Evolutionary conservation across 2,797 vertebrate species (phyloP), one percentile per base, ranked within the genome.

Genomic region (Danio kyathit): DNA sequence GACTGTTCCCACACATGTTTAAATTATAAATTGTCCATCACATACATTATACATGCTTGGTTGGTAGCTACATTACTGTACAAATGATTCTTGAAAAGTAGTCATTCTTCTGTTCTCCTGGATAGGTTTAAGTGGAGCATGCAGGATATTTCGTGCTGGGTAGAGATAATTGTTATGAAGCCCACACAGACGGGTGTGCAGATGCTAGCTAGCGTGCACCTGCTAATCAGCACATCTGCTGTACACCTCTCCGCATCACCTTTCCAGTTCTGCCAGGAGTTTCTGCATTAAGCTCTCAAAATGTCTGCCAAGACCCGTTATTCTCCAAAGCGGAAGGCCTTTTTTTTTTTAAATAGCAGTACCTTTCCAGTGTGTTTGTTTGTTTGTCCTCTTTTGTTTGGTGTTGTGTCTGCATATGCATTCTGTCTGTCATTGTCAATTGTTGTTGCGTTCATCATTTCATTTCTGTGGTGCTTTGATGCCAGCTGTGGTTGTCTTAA

Each of bases 161-260:
- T 49, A 29, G 75, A 74, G 60, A 79, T 87, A 85, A 85, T 83
- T 65, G 74, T 59, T 65, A 54, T 70, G 54, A 77, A 80, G 79
- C 43, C 66, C 76, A 59, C 82, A 72, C 56, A 49, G 71, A 38
- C 57, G 1, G 7, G 4, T 63, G 44, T 57, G 72, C 79, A 88
- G 79, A 84, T 79, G 76, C 65, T 16, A 11, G 21, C 46, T 87
- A 52, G 83, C 5, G 29, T 75, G 80, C 88, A 89, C 86, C 89
- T 92, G 89, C 82, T 88, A 86, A 83, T 82, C 76, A 82, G 83
- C 41, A 84, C 84, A 8, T 83, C 83, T 86, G 86, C 86, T 85
- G 78, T 14, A 86, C 56, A 79, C 73, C 76, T 75, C 61, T 12
- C 57, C 16, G 49, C 76, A 79, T 79, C 86, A 86, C 82, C 77